Evolutionary conservation across 2,797 vertebrate genomes (phyloP).

Genomic region (Acrossocheilus wenchowensis): DNA sequence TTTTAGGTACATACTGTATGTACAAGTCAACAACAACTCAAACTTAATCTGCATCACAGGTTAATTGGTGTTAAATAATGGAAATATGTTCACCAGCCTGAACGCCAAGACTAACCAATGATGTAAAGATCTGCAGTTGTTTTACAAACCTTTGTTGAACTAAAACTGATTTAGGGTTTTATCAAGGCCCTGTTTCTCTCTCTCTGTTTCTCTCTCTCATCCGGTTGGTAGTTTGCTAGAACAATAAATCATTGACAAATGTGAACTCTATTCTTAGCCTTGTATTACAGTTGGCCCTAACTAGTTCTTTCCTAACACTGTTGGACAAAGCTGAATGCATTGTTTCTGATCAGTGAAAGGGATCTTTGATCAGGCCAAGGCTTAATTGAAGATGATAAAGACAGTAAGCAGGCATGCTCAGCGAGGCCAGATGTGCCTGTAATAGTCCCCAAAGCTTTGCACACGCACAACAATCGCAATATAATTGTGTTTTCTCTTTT

Average conservation of each 20-base stretch:
- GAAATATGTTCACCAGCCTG: background rate
- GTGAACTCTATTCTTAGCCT: constrained; percentile 61
- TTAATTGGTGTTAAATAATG: background rate
- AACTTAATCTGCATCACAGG: background rate
- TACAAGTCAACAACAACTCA: background rate
- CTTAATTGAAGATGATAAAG: constrained; percentile 43
- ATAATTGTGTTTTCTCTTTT: constrained; percentile 30
- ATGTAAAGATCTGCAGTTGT: constrained; percentile 36
- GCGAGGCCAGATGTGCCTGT: constrained; percentile 37
- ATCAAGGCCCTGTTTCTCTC: background rate
- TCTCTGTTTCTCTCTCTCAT: constrained; percentile 10
- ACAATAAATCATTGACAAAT: constrained; percentile 60
- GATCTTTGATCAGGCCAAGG: constrained; percentile 49
- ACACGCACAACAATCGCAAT: background rate
- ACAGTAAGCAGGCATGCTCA: constrained; percentile 47
- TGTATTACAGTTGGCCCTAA: constrained; percentile 56
- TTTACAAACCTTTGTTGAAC: constrained; percentile 40
- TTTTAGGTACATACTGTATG: background rate
- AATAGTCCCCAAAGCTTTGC: constrained; percentile 36
- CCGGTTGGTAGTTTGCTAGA: constrained; percentile 45
- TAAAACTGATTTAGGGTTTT: constrained; percentile 37
- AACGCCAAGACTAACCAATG: constrained; percentile 29
- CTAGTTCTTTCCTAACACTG: constrained; percentile 57
- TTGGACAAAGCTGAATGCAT: constrained; percentile 37
- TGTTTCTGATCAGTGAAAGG: constrained; percentile 44